Evolutionary conservation across 2,888 invertebrate genomes (phyloP).

Genomic region (Eilema caniola): DNA sequence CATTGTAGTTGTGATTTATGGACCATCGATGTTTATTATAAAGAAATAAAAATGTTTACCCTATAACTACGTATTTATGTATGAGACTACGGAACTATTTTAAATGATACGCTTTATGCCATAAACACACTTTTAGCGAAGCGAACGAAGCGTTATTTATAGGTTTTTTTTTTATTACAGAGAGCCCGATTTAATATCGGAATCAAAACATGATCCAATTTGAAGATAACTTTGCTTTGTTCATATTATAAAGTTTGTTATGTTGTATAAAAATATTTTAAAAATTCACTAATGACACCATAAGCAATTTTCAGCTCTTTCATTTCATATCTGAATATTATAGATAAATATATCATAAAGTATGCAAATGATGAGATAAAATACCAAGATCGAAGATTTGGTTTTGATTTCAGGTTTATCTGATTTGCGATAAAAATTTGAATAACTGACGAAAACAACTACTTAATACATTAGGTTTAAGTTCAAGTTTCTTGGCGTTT

Average conservation of each 20-base stretch:
- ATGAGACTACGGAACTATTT: conserved; percentile 30
- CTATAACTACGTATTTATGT: conserved; percentile 30
- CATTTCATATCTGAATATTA: neutral
- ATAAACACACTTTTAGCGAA: conserved; percentile 21
- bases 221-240: neutral
- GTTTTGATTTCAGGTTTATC: neutral
- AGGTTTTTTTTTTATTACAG: conserved; percentile 19
- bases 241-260: neutral
- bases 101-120: conserved; percentile 32
- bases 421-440: neutral
- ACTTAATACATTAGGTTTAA: neutral
- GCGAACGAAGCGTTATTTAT: conserved; percentile 7
- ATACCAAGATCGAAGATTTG: neutral
- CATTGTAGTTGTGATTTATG: conserved; percentile 40
- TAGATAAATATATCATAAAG: neutral
- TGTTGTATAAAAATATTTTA: neutral
- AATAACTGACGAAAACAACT: neutral
- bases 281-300: neutral
- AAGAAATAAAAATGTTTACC: conserved; percentile 45
- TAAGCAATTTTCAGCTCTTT: neutral
- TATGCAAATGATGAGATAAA: neutral
- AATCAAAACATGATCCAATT: neutral
- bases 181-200: conserved; percentile 21
- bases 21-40: conserved; percentile 32
- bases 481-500: neutral